Base-by-base conservation (phyloP, 2,797 vertebrate genomes). In the Psittacula echo region DNA sequence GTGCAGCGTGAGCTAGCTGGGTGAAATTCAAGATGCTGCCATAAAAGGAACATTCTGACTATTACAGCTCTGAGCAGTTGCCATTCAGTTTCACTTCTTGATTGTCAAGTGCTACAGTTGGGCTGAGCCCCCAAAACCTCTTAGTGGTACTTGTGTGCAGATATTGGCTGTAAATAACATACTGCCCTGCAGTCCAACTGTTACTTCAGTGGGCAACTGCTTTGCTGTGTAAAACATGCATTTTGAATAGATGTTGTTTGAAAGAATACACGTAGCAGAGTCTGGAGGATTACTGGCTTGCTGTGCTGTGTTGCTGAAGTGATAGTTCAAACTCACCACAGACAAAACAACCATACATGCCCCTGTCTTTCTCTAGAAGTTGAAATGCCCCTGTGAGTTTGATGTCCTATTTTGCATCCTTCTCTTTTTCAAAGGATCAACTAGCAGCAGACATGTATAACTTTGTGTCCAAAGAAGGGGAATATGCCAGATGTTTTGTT, bases 361-460 rank as follows among this genome's bases (percentile, higher is more conserved):
- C 7, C 8, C 16, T 51, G 58, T 14, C 13, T 79, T 41, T 45
- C 4, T 74, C 27, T 54, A 0, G 6, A 9, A 29, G 32, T 3
- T 50, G 87, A 56, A 90, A 32, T 50, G 61, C 15, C 34, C 22
- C 56, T 64, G 70, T 80, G 26, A 89, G 30, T 21, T 8, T 80
- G 13, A 71, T 42, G 17, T 26, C 6, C 53, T 47, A 1, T 10
- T 72, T 68, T 73, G 37, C 27, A 3, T 79, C 19, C 3, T 54
- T 70, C n/a, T 32, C 44, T 74, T 14, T 51, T 48, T 42, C 56
- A 21, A 66, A 99, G 99, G 99, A 99, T 92, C 99, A 99, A 48
- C 99, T 99, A 9, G 99, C 99, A 64, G 99, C 99, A 81, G 99
- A 99, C 95, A 99, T 99, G 99, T 99, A 99, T 96, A 99, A 98